phyloP scores from a whole-genome alignment of 2,113 vertebrate genomes.

The Lepisosteus oculatus region DNA sequence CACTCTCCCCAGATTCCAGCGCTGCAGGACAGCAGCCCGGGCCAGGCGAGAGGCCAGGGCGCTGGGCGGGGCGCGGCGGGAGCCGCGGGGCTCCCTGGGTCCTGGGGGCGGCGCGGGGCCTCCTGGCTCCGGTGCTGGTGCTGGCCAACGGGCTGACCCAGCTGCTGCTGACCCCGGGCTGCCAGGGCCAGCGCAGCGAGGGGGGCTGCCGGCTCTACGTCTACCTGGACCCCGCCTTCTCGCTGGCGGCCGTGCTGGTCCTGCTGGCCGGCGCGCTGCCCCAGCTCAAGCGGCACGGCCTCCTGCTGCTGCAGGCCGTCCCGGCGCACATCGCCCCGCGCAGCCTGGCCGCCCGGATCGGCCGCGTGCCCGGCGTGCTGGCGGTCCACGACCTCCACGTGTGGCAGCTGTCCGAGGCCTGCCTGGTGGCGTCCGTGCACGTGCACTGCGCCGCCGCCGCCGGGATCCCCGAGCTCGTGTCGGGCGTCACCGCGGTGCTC shows the following conservation, averaged over 20 bases:
- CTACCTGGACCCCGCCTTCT: constrained; percentile 62
- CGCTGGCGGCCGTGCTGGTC: constrained; percentile 46
- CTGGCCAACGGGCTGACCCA: constrained; percentile 51
- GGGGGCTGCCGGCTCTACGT: constrained; percentile 38
- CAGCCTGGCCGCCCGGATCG: constrained; percentile 46
- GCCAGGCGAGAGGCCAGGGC: not conserved
- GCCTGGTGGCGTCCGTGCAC: constrained; percentile 63
- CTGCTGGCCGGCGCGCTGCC: constrained; percentile 42
- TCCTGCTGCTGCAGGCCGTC: constrained; percentile 60
- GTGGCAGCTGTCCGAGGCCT: constrained; percentile 57
- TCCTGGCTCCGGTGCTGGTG: constrained; percentile 49
- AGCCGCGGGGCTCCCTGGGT: not conserved
- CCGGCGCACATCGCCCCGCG: constrained; percentile 46
- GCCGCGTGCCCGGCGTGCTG: constrained; percentile 51
- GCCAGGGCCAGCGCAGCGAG: constrained; percentile 22
- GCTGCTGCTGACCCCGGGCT: constrained; percentile 34
- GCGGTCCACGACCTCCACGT: constrained; percentile 68
- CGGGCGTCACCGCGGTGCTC: constrained; percentile 50
- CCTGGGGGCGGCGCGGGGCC: constrained; percentile 24
- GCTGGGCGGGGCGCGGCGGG: not conserved
- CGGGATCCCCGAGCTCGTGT: constrained; percentile 39
- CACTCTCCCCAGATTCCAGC: not conserved
- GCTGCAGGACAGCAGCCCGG: not conserved
- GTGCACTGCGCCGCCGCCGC: constrained; percentile 43
- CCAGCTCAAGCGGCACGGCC: constrained; percentile 48